These are phyloP conservation scores for Pituophis catenifer DNA, from an alignment of 2,113 vertebrate species.

Conservation along the genomic window DNA sequence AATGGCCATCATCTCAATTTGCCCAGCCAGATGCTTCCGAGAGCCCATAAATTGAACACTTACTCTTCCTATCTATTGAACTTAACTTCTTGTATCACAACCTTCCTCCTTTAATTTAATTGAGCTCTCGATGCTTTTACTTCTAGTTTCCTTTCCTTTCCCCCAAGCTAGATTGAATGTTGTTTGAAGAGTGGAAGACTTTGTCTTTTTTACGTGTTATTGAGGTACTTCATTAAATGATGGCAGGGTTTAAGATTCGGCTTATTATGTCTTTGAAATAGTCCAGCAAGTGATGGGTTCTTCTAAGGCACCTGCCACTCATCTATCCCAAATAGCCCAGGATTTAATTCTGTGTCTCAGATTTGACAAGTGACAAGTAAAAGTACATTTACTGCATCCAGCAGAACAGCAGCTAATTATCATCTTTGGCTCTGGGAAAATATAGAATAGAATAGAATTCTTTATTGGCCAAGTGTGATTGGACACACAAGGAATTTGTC, in stretches of 20 bases:
- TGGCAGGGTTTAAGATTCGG: not conserved
- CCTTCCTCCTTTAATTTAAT: not conserved
- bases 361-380: slow-evolving; percentile 33
- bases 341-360: slow-evolving; percentile 43
- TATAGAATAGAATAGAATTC: not conserved
- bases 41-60: not conserved
- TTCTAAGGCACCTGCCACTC: not conserved
- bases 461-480: no score
- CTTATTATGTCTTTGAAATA: not conserved
- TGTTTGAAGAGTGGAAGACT: not conserved
- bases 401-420: slow-evolving; percentile 14
- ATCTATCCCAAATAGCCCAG: not conserved
- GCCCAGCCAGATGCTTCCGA: not conserved
- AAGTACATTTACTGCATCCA: slow-evolving; percentile 44
- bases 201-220: not conserved
- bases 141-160: not conserved
- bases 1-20: not conserved
- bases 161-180: not conserved
- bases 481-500: no score
- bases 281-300: not conserved
- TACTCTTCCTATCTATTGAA: not conserved
- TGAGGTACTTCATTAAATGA: not conserved
- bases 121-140: not conserved
- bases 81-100: not conserved
- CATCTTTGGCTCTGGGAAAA: slow-evolving; percentile 28